These are phyloP conservation scores for Torymus auratus DNA, from an alignment of 2,888 invertebrate genomes.

Conservation along the genomic window DNA sequence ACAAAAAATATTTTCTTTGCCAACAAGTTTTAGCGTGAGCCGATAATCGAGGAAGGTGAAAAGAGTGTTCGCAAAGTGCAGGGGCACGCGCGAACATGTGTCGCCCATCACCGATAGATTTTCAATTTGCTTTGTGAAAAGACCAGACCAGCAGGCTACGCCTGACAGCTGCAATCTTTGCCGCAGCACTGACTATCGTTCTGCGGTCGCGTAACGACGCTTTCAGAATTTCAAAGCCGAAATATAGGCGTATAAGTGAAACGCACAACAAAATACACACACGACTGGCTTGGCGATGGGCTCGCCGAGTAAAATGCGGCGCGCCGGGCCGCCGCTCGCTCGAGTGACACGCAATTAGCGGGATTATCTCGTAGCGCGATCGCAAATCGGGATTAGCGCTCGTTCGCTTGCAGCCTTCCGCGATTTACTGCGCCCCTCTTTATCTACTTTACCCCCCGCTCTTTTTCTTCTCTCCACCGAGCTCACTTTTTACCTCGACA, in stretches of 20 bases:
- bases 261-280: neutral
- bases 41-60: too few relatives aligned
- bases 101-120: neutral
- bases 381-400: constrained; percentile 58
- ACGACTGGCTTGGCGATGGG: constrained; percentile 26
- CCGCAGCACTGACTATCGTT: too few relatives aligned
- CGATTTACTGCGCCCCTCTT: constrained; percentile 56
- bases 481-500: constrained; percentile 10
- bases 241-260: neutral
- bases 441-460: constrained; percentile 13
- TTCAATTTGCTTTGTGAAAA: neutral
- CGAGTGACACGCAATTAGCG: constrained; percentile 65
- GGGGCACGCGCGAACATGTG: too few relatives aligned
- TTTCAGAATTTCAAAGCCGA: too few relatives aligned
- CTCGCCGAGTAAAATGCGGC: constrained; percentile 66
- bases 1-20: too few relatives aligned
- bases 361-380: constrained; percentile 59
- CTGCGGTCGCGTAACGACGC: too few relatives aligned
- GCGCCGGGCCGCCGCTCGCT: constrained; percentile 41
- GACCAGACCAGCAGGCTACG: too few relatives aligned
- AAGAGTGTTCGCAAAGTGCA: too few relatives aligned
- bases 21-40: too few relatives aligned
- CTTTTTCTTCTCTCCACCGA: neutral
- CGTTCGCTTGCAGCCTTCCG: constrained; percentile 12
- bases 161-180: neutral